These are phyloP conservation scores for Ormia ochracea DNA, from an alignment of 2,888 invertebrate genomes.

Conservation along the genomic window DNA sequence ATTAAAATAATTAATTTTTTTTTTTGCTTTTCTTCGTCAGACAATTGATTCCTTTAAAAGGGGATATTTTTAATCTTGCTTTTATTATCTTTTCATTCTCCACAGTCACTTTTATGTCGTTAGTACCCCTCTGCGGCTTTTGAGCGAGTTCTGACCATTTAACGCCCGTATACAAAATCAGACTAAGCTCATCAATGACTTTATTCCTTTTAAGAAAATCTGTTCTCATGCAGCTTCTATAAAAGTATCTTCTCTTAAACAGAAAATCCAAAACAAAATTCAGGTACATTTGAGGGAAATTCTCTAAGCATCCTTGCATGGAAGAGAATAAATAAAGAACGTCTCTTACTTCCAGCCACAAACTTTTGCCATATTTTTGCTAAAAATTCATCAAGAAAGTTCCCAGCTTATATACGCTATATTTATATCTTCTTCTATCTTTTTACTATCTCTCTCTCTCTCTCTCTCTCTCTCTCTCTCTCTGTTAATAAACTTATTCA, in stretches of 20 bases:
- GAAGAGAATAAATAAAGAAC: conserved; percentile 29
- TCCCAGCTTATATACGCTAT: neutral
- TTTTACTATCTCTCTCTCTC: neutral
- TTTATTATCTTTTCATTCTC: conserved; percentile 42
- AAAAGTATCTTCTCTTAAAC: conserved; percentile 40
- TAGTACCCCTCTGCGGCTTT: conserved; percentile 22
- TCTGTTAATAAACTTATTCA: conserved; percentile 20
- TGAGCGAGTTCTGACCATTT: conserved; percentile 73
- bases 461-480: neutral
- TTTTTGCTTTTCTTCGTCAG: neutral
- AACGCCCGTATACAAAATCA: conserved; percentile 77
- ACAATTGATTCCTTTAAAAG: conserved; percentile 3
- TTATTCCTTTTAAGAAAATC: conserved; percentile 69
- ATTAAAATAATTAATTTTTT: conserved; percentile 2
- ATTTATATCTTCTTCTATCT: neutral
- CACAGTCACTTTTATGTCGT: conserved; percentile 43
- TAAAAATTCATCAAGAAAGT: neutral
- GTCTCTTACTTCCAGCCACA: neutral
- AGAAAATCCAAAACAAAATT: neutral
- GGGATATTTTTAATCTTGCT: conserved; percentile 32
- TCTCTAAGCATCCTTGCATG: conserved; percentile 23
- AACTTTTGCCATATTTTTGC: neutral
- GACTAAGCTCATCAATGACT: conserved; percentile 74
- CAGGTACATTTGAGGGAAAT: conserved; percentile 18
- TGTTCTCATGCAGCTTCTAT: conserved; percentile 27